phyloP scores from a whole-genome alignment of 2,797 vertebrate genomes.

The Darevskia mixta region DNA sequence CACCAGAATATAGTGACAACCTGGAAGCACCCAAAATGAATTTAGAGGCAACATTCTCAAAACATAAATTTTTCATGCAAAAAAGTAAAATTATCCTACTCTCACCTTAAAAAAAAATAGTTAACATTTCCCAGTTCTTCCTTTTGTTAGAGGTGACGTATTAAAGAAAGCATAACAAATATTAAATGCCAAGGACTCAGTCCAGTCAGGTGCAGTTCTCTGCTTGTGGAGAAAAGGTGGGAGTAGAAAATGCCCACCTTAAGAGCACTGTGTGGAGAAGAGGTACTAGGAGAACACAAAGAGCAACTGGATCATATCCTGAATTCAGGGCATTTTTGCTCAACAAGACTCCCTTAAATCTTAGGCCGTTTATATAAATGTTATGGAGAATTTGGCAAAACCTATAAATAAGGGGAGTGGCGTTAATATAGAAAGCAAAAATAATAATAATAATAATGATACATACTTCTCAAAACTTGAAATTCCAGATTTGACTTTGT shows the following conservation, averaged over 20 bases:
- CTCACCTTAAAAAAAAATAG: neutral
- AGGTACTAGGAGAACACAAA: neutral
- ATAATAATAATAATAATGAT: too few species aligned
- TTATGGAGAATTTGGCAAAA: neutral
- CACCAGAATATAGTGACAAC: too few species aligned
- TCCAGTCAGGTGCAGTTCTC: neutral
- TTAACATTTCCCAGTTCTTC: neutral
- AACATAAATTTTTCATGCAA: neutral
- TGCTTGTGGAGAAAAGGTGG: neutral
- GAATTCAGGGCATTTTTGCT: neutral
- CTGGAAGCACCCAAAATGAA: neutral
- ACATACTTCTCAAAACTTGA: neutral
- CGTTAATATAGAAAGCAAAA: too few species aligned
- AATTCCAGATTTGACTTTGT: neutral
- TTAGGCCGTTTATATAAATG: too few species aligned
- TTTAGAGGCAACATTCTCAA: neutral
- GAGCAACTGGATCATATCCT: neutral
- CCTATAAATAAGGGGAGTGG: neutral
- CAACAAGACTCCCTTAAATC: neutral
- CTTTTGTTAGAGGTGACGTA: neutral
- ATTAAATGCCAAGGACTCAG: neutral
- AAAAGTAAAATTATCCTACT: neutral
- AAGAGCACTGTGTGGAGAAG: neutral
- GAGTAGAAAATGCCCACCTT: neutral
- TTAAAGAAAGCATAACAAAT: neutral